Conservation (phyloP, 2,888 invertebrate genomes). For the Lithophane semibrunnea region DNA sequence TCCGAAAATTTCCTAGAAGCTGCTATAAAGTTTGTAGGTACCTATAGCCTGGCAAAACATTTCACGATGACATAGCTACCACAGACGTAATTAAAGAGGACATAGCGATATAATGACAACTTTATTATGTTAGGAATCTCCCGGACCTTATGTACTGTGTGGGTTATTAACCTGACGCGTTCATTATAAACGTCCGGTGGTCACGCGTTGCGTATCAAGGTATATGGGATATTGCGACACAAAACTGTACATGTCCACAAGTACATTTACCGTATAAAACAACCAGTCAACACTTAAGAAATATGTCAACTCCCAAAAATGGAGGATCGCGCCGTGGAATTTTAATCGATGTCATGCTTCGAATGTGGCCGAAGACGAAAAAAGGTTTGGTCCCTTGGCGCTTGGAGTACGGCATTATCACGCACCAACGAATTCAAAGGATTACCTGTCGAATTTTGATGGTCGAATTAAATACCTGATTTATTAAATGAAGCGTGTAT, state of each 20-base stretch:
- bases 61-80: slow-evolving; percentile 18
- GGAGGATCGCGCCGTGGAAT: slow-evolving; percentile 78
- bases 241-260: slow-evolving; percentile 67
- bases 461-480: slow-evolving; percentile 77
- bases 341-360: slow-evolving; percentile 80
- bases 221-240: slow-evolving; percentile 85
- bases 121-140: slow-evolving; percentile 81
- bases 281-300: slow-evolving; percentile 67
- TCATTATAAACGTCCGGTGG: slow-evolving; percentile 85
- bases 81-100: slow-evolving; percentile 64
- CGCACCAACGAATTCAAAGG: slow-evolving; percentile 77
- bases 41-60: not conserved
- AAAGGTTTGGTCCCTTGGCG: slow-evolving; percentile 71
- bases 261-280: slow-evolving; percentile 71
- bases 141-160: slow-evolving; percentile 72
- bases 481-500: slow-evolving; percentile 77
- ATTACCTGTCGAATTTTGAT: slow-evolving; percentile 82
- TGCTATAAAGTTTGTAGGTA: slow-evolving; percentile 5
- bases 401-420: slow-evolving; percentile 67
- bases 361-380: slow-evolving; percentile 72
- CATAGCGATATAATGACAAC: slow-evolving; percentile 68
- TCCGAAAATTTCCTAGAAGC: slow-evolving; percentile 40
- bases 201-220: slow-evolving; percentile 83
- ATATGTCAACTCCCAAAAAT: slow-evolving; percentile 78
- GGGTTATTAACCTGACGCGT: slow-evolving; percentile 85